A percentile compares a stretch with the other conserved stretches of the same genome.
Conservation (phyloP, 2,888 invertebrate genomes). For the Morpho achilles region DNA sequence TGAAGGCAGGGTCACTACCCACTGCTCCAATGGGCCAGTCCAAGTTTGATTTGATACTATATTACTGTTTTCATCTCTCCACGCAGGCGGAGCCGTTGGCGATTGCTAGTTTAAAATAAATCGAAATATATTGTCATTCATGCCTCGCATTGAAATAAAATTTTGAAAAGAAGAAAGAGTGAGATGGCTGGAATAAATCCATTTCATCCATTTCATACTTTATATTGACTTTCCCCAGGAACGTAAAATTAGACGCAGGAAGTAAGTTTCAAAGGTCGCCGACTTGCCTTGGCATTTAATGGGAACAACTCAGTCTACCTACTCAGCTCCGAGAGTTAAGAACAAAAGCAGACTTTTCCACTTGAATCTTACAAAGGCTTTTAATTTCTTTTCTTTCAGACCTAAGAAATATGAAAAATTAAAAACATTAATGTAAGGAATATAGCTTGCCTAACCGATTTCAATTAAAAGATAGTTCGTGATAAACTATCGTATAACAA, state of each 20-base stretch:
- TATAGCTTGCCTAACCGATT: background rate
- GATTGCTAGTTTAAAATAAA: too few relatives aligned
- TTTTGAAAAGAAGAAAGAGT: too few relatives aligned
- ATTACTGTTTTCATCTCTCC: too few relatives aligned
- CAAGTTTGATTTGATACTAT: too few relatives aligned
- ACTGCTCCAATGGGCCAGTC: too few relatives aligned
- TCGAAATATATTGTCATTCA: too few relatives aligned
- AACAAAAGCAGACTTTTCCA: constrained; percentile 5
- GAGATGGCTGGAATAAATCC: too few relatives aligned
- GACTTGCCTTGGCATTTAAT: constrained; percentile 26
- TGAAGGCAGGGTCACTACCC: too few relatives aligned
- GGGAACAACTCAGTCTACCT: constrained; percentile 18
- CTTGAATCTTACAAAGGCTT: constrained; percentile 11
- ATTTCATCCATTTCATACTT: too few relatives aligned
- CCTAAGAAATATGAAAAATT: constrained; percentile 9
- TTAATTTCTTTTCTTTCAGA: constrained; percentile 11
- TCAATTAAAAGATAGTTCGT: background rate
- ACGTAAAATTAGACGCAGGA: constrained; percentile 15
- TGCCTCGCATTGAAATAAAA: too few relatives aligned
- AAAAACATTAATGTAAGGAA: constrained; percentile 1
- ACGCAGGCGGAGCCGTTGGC: too few relatives aligned
- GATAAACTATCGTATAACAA: background rate
- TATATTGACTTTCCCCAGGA: background rate
- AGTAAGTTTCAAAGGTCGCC: constrained; percentile 20
- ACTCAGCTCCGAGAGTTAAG: constrained; percentile 3